Base-by-base conservation (phyloP, 2,113 vertebrate species). In the Argyrosomus japonicus region DNA sequence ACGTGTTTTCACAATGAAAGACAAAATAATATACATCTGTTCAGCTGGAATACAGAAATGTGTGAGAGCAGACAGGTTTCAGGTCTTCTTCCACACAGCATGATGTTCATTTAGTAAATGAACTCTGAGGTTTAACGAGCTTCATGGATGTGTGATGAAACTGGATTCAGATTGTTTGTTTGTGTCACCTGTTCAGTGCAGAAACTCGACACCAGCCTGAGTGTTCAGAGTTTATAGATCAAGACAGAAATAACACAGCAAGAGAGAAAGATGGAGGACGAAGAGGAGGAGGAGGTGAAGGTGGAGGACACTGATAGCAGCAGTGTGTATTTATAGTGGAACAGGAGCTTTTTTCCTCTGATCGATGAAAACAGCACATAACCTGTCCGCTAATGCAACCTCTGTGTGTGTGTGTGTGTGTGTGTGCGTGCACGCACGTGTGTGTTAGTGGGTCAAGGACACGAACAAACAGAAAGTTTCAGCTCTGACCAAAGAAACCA, bases 291-390 rank as follows among this genome's bases (percentile, higher is more conserved):
- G 15, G 57, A 54, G 75, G 76, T 62, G 64, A 21, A 45, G 65
- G 32, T 62, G 8, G 60, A 73, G 80, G 58, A 29, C 81, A 86
- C 51, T 17, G 84, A 77, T 60, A 58, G 21, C 36, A 43, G 63
- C 67, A 3, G 60, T 21, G 79, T 21, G 79, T 94, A 93, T 95
- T 94, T 94, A 89, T 91, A 94, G 88, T 36, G 69, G 73, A 91
- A 92, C 79, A 60, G 76, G 85, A 91, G 82, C 25, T 60, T 43
- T 47, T 69, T 76, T 60, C 71, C 75, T 2, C 60, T 79, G 84
- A 92, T 95, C 90, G 69, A 93, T 94, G 68, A 77, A 45, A 32
- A 48, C 29, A 36, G 36, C 61, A 70, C 81, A 70, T 3, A 71
- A 81, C 69, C 87, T 48, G 82, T 68, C 79, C 81, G 65, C 69